These are phyloP conservation scores for Conchocele bisecta DNA, from an alignment of 2,888 invertebrate genomes.

Conservation along the genomic window DNA sequence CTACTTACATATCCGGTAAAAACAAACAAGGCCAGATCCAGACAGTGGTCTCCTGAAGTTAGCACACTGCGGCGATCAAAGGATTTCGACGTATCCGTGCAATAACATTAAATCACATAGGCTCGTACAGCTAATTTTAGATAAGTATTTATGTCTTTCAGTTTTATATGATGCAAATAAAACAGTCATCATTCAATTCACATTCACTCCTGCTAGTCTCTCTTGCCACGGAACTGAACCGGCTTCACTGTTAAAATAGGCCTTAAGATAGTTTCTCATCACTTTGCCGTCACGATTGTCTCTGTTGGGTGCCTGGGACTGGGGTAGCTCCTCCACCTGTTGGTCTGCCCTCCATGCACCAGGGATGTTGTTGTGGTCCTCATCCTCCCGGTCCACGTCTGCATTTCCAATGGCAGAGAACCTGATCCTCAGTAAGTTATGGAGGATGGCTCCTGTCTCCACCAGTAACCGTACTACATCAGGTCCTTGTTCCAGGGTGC, in stretches of 20 bases:
- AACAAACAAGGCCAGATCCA: too few species aligned
- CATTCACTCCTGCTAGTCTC: slow-evolving; percentile 21
- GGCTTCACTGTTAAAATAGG: slow-evolving; percentile 15
- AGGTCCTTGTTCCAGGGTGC: slow-evolving; percentile 30
- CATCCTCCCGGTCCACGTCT: slow-evolving; percentile 18
- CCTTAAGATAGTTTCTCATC: slow-evolving; percentile 12
- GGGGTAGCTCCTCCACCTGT: slow-evolving; percentile 10
- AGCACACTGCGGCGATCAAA: neutral
- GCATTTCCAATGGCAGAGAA: slow-evolving; percentile 41
- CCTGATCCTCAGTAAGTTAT: slow-evolving; percentile 46
- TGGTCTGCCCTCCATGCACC: slow-evolving; percentile 21
- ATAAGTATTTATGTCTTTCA: slow-evolving; percentile 10
- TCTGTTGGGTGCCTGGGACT: slow-evolving; percentile 9
- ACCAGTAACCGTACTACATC: slow-evolving; percentile 24
- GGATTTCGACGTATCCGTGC: slow-evolving; percentile 2
- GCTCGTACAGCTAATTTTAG: neutral
- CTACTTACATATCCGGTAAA: too few species aligned
- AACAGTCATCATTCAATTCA: neutral
- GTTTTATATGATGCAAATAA: slow-evolving; percentile 5
- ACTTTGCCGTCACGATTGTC: slow-evolving; percentile 20
- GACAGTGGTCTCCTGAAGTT: slow-evolving; percentile 2
- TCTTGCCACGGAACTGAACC: slow-evolving; percentile 18
- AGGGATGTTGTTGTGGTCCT: slow-evolving; percentile 17
- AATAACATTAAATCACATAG: slow-evolving; percentile 1
- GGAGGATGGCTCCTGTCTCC: slow-evolving; percentile 32